Evolutionary conservation across 2,113 vertebrate genomes (phyloP), one percentile per base, ranked within the genome.

Genomic region (Etheostoma spectabile): DNA sequence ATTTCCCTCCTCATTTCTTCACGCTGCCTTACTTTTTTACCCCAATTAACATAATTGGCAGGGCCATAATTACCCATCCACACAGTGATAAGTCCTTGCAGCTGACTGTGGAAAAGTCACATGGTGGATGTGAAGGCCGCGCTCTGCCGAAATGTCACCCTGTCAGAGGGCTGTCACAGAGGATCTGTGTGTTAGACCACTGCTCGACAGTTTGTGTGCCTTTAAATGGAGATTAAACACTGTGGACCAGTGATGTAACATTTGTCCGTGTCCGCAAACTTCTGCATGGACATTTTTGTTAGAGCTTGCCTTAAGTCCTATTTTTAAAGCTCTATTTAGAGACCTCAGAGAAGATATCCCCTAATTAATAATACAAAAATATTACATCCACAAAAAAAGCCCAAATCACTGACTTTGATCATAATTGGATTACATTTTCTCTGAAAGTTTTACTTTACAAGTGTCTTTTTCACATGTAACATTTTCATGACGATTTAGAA

Each of bases 81-180:
- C 65, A 57, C 49, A 53, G 52, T 61, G 59, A 71, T 49, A 64
- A 71, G 71, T 73, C 61, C 11, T 45, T 11, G 1, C 45, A 64
- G 56, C 74, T 49, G 81, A 69, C 57, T 45, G n/a, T 57, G 74
- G 56, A 64, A 57, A 56, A 80, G 81, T 80, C 51, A 68, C 62
- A 30, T 2, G 5, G 35, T 22, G 27, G 30, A 48, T 42, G 52
- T 61, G 64, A 53, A 35, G 69, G n/a, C 27, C 21, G 27, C 2
- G 3, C 46, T 57, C 42, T 62, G 77, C 52, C 45, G 51, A 61
- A 87, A 77, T 77, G 85, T 84, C 85, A 83, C 65, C 71, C 72
- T 72, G 70, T 81, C 70, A 82, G 64, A 55, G 45, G 0, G 3
- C 51, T 76, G 74, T 79, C 69, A 75, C 64, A 52, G 46, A 84